Conservation (phyloP, 2,797 vertebrate genomes). For the Sebastes minor region DNA sequence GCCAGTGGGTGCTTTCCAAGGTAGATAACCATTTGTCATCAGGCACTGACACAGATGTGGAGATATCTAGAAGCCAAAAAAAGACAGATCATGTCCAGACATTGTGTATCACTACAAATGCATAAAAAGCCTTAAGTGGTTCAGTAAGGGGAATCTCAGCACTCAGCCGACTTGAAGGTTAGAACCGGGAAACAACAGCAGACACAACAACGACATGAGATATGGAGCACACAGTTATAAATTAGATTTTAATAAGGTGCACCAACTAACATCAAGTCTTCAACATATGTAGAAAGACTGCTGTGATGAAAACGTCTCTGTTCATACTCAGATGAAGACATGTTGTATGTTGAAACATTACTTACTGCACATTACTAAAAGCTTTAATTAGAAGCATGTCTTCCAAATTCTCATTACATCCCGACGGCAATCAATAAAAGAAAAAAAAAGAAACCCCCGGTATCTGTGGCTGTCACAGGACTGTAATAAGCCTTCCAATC, state of each 20-base stretch:
- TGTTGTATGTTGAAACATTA: neutral
- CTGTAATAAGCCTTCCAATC: no score
- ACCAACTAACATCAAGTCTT: neutral
- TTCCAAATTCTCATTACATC: neutral
- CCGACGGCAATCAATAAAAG: no score
- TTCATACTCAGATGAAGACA: neutral
- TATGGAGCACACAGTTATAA: neutral
- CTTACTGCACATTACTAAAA: neutral
- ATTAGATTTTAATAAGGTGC: no score
- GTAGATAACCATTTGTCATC: slow-evolving; percentile 96
- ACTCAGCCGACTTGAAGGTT: no score
- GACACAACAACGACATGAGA: neutral
- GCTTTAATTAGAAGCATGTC: neutral
- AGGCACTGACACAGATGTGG: slow-evolving; percentile 80
- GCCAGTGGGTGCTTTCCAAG: slow-evolving; percentile 91
- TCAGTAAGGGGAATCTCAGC: neutral
- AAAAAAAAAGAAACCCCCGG: no score
- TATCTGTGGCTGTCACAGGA: no score
- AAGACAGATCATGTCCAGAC: neutral
- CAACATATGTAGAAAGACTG: neutral
- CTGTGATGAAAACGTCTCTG: neutral
- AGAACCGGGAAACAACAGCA: neutral
- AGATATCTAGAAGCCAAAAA: slow-evolving; percentile 75
- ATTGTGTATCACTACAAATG: neutral
- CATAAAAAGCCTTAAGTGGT: neutral